These are phyloP conservation scores for Hoplodrina ambigua DNA, from an alignment of 2,888 invertebrate species.

Conservation along the genomic window DNA sequence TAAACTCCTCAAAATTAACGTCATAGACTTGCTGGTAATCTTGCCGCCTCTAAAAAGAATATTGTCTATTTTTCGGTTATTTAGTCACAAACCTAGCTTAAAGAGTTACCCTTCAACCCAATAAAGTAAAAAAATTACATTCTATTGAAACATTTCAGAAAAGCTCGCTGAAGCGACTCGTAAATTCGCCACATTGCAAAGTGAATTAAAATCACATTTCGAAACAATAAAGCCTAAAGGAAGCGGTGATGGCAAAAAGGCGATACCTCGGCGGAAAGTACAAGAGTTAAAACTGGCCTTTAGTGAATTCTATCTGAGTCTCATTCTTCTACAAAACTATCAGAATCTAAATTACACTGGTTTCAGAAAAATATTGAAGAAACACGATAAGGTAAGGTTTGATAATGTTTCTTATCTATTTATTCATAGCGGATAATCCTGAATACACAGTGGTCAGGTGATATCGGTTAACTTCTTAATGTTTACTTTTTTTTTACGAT, in stretches of 20 bases:
- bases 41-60: no score
- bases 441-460: constrained; percentile 33
- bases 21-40: no score
- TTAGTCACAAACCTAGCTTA: no score
- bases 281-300: constrained; percentile 98
- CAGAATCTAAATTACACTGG: constrained; percentile 99
- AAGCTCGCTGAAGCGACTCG: constrained; percentile 99
- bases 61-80: no score
- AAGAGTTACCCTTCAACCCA: neutral
- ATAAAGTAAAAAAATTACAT: constrained; percentile 8
- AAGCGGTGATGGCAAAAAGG: constrained; percentile 84
- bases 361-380: constrained; percentile 99
- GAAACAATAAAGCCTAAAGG: constrained; percentile 89
- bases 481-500: constrained; percentile 31
- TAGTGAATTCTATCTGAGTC: constrained; percentile 99
- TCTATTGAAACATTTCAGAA: constrained; percentile 48
- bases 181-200: constrained; percentile 97
- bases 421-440: constrained; percentile 55
- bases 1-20: no score
- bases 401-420: constrained; percentile 52
- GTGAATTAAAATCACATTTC: constrained; percentile 93
- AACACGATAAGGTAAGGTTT: constrained; percentile 97
- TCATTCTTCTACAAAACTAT: constrained; percentile 99
- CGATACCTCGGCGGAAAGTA: constrained; percentile 94
- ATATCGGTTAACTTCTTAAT: constrained; percentile 37